These are phyloP conservation scores for Lophura nycthemera DNA, from an alignment of 2,113 vertebrate species.

Conservation along the genomic window DNA sequence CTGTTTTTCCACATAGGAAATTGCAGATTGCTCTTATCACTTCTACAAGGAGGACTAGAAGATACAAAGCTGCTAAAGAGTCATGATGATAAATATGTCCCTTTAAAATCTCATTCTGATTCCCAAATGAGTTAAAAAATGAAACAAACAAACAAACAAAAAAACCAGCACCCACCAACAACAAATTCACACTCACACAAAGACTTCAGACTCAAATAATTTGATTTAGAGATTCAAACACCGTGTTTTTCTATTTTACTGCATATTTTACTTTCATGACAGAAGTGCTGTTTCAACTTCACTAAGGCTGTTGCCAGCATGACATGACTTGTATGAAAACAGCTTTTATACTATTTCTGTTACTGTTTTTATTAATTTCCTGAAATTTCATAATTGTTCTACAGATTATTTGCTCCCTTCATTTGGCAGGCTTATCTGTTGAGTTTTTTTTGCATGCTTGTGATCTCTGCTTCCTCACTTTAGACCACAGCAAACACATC, in stretches of 20 bases:
- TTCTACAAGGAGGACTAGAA: neutral
- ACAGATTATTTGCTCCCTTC: neutral
- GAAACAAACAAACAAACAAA: neutral
- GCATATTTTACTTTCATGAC: rapidly evolving
- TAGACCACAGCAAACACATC: neutral
- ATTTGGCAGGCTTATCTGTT: neutral
- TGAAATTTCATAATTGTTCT: neutral
- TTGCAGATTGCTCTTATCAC: neutral
- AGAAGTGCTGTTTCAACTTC: neutral
- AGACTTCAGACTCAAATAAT: neutral
- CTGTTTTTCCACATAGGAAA: neutral
- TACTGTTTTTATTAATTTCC: neutral
- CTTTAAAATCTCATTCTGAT: neutral
- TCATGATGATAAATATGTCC: neutral
- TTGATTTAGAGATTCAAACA: neutral
- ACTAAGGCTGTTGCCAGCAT: neutral
- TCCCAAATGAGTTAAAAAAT: neutral
- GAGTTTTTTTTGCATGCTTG: neutral
- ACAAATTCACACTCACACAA: neutral
- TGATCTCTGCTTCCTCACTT: neutral
- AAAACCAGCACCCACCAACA: too few species aligned
- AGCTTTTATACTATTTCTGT: neutral
- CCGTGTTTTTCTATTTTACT: neutral
- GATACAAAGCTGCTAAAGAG: neutral
- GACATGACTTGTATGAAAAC: neutral